phyloP scores from a whole-genome alignment of 2,113 vertebrate genomes.

The Melierax canorus region DNA sequence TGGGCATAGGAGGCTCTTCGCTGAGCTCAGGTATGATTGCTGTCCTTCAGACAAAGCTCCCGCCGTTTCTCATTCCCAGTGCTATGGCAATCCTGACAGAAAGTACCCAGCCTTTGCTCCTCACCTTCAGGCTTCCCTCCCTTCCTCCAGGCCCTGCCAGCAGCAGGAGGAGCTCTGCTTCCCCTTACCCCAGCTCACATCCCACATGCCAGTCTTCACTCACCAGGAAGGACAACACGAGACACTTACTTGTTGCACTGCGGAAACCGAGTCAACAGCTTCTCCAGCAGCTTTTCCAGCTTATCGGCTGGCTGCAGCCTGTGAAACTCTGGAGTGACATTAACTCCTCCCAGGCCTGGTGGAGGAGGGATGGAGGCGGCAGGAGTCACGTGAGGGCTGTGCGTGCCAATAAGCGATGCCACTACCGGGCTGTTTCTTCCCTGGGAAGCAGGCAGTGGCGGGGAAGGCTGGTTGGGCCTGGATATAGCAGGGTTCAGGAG shows the following conservation, averaged over 20 bases:
- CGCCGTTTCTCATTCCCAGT: not conserved
- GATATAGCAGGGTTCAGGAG: constrained; percentile 70
- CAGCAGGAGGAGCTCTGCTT: not conserved
- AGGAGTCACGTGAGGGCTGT: constrained; percentile 64
- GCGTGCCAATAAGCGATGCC: constrained; percentile 52
- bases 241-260: constrained; percentile 81
- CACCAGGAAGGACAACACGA: rapidly evolving
- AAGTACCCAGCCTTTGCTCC: not conserved
- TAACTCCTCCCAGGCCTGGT: constrained; percentile 60
- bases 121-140: not conserved
- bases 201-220: rapidly evolving
- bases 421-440: constrained; percentile 56
- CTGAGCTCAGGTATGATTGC: not conserved
- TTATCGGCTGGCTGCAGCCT: constrained; percentile 75
- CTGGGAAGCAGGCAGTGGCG: constrained; percentile 63
- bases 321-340: constrained; percentile 52
- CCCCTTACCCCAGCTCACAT: rapidly evolving
- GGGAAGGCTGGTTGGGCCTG: constrained; percentile 66
- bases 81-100: rapidly evolving
- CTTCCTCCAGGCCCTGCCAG: rapidly evolving
- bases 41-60: not conserved
- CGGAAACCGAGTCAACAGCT: constrained; percentile 80
- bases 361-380: constrained; percentile 68
- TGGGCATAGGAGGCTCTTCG: not conserved
- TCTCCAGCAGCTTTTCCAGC: constrained; percentile 89